Evolutionary conservation across 2,797 vertebrate genomes (phyloP).

Genomic region (Brotula barbata): DNA sequence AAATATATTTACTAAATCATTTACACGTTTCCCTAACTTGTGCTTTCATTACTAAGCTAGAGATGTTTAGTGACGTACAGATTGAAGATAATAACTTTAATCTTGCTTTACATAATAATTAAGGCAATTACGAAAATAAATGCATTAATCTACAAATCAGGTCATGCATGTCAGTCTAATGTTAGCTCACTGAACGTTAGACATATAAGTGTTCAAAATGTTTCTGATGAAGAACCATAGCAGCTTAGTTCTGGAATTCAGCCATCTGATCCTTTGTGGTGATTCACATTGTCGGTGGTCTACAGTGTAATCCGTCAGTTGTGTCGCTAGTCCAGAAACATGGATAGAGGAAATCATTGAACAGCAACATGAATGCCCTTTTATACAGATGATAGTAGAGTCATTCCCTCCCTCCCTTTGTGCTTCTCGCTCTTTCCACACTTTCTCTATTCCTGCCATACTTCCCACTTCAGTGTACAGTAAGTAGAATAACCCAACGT

Average conservation of each 20-base stretch:
- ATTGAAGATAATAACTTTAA: slow-evolving; percentile 38
- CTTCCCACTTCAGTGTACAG: neutral
- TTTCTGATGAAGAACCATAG: slow-evolving; percentile 26
- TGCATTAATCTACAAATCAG: slow-evolving; percentile 46
- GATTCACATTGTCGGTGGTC: slow-evolving; percentile 1
- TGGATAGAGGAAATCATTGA: slow-evolving; percentile 12
- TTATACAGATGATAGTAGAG: slow-evolving; percentile 16
- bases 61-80: slow-evolving; percentile 40
- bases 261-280: slow-evolving; percentile 12
- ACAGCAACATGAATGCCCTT: slow-evolving; percentile 42
- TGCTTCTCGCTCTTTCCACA: slow-evolving; percentile 1
- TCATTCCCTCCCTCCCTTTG: slow-evolving; percentile 15
- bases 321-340: slow-evolving; percentile 17
- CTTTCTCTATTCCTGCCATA: neutral
- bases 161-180: slow-evolving; percentile 35
- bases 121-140: slow-evolving; percentile 31
- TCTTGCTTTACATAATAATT: slow-evolving; percentile 51
- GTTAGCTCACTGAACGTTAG: slow-evolving; percentile 17
- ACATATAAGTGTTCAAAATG: slow-evolving; percentile 21
- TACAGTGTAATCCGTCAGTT: slow-evolving; percentile 12
- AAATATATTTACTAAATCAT: slow-evolving; percentile 26
- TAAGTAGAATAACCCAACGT: neutral
- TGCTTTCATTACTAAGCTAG: slow-evolving; percentile 29
- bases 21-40: slow-evolving; percentile 15
- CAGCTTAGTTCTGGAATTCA: slow-evolving; percentile 33